Evolutionary conservation across 2,888 invertebrate species (phyloP).

Genomic region (Augiades crinisus): DNA sequence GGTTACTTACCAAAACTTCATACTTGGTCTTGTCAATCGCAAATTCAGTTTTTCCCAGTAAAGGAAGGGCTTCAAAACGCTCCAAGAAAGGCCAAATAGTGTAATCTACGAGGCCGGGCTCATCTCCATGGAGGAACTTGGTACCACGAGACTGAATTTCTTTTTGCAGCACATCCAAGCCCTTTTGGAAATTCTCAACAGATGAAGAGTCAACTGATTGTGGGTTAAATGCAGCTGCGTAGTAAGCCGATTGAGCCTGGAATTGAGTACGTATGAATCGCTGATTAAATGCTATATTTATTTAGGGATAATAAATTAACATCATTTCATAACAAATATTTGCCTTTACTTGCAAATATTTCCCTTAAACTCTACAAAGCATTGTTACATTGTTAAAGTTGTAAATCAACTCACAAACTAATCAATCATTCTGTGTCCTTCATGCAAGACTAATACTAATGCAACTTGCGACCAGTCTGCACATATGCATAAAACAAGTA

Average conservation of each 20-base stretch:
- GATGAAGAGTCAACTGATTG: slow-evolving; percentile 56
- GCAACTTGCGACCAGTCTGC: too few species aligned
- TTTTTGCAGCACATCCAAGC: slow-evolving; percentile 83
- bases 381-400: too few species aligned
- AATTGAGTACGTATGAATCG: slow-evolving; percentile 22
- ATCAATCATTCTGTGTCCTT: too few species aligned
- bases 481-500: too few species aligned
- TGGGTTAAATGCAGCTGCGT: slow-evolving; percentile 72
- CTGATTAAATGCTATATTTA: too few species aligned
- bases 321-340: too few species aligned
- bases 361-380: too few species aligned
- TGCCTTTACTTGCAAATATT: too few species aligned
- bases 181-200: slow-evolving; percentile 77
- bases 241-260: slow-evolving; percentile 79
- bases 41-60: slow-evolving; percentile 83
- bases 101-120: slow-evolving; percentile 89
- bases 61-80: slow-evolving; percentile 76
- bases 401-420: too few species aligned
- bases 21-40: slow-evolving; percentile 84
- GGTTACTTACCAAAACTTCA: slow-evolving; percentile 80
- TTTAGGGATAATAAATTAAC: too few species aligned
- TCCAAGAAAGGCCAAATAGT: slow-evolving; percentile 95
- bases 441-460: too few species aligned
- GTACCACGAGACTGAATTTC: slow-evolving; percentile 84
- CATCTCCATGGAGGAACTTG: slow-evolving; percentile 84